These are phyloP conservation scores for Sphaerophoria rueppellii DNA, from an alignment of 2,888 invertebrate species.

Conservation along the genomic window DNA sequence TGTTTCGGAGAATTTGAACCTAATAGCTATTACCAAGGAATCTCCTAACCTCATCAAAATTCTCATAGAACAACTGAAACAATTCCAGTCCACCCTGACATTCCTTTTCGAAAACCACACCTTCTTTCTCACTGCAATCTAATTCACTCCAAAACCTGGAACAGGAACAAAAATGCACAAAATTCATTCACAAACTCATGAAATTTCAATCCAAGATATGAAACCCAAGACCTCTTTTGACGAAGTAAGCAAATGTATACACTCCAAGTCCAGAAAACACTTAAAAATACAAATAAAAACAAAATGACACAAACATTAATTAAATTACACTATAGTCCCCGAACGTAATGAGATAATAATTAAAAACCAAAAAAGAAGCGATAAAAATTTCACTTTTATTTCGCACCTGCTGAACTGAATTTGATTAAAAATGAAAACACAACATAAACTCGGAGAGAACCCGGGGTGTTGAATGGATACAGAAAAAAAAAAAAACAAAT, in stretches of 20 bases:
- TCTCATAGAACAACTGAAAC: too few relatives aligned
- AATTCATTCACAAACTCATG: conserved; percentile 47
- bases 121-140: too few relatives aligned
- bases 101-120: too few relatives aligned
- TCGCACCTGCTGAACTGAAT: conserved; percentile 63
- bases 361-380: conserved; percentile 13
- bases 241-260: conserved; percentile 54
- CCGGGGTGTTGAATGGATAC: conserved; percentile 29
- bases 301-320: conserved; percentile 55
- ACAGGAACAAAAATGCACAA: background rate
- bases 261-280: conserved; percentile 21
- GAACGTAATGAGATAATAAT: conserved; percentile 26
- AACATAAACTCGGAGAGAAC: background rate
- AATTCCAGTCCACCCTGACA: too few relatives aligned
- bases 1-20: too few relatives aligned
- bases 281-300: background rate
- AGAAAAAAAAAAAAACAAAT: conserved; percentile 16
- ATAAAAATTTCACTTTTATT: conserved; percentile 59
- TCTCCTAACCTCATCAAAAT: too few relatives aligned
- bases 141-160: background rate
- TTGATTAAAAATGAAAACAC: conserved; percentile 25
- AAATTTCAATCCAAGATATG: background rate
- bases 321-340: conserved; percentile 1
- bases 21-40: too few relatives aligned
- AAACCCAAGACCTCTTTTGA: conserved; percentile 44